Conservation (phyloP, 2,797 vertebrate genomes). For the Rhabdomys pumilio region DNA sequence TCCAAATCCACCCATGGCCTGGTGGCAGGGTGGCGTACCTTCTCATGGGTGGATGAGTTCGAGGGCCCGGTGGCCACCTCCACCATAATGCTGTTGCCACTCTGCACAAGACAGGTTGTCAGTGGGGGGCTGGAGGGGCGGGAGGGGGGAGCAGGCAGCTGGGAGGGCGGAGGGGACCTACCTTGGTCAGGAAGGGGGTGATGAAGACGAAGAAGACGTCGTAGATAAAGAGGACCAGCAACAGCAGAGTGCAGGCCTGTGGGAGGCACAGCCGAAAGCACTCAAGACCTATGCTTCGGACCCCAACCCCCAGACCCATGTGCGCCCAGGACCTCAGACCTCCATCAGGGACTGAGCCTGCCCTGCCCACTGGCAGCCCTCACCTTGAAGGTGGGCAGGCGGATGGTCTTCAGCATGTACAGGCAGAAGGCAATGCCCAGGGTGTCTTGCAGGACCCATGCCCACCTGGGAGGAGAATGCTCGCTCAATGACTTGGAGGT, state of each 20-base stretch:
- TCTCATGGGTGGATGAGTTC: slow-evolving; percentile 95
- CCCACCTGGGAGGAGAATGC: slow-evolving; percentile 91
- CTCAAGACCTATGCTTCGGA: neutral
- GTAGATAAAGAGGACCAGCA: slow-evolving; percentile 96
- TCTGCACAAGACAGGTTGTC: slow-evolving; percentile 88
- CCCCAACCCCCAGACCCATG: too few species aligned
- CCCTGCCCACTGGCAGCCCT: neutral
- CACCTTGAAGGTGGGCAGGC: slow-evolving; percentile 98
- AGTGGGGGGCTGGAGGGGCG: neutral
- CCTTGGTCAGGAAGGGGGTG: slow-evolving; percentile 96
- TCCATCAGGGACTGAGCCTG: neutral
- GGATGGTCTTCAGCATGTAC: slow-evolving; percentile 97
- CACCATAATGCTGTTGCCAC: slow-evolving; percentile 98
- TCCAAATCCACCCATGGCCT: neutral
- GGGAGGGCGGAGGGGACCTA: slow-evolving; percentile 78
- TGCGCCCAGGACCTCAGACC: neutral
- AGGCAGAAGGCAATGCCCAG: slow-evolving; percentile 98
- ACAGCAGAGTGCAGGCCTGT: slow-evolving; percentile 96
- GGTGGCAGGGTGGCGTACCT: slow-evolving; percentile 89
- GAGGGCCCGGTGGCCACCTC: slow-evolving; percentile 97
- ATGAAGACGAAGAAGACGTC: slow-evolving; percentile 99
- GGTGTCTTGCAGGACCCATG: slow-evolving; percentile 97
- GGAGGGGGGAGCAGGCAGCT: rapidly evolving
- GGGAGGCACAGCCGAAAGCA: neutral
- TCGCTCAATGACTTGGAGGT: neutral